These are phyloP conservation scores for Epirrhoe tristata DNA, from an alignment of 2,888 invertebrate genomes.

Conservation along the genomic window DNA sequence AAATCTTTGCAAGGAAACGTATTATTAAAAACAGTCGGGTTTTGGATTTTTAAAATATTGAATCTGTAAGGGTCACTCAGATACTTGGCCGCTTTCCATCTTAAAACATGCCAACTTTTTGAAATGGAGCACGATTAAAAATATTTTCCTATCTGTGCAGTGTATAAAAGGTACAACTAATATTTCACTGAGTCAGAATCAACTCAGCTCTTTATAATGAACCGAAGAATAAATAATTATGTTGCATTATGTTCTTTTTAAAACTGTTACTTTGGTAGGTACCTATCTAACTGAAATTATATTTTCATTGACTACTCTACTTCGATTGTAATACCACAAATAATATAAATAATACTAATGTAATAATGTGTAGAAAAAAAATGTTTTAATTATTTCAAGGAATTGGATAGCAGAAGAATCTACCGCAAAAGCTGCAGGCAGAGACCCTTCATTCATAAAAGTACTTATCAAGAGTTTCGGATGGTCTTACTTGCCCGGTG, in stretches of 20 bases:
- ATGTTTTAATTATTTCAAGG: slow-evolving; percentile 48
- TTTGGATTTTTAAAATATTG: slow-evolving; percentile 8
- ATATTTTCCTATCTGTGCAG: slow-evolving; percentile 16
- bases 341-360: no score
- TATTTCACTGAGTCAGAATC: slow-evolving; percentile 4
- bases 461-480: slow-evolving; percentile 65
- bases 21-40: not conserved
- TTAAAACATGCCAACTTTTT: slow-evolving; percentile 27
- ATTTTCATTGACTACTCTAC: not conserved
- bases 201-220: not conserved
- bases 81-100: slow-evolving; percentile 29
- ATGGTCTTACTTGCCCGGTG: slow-evolving; percentile 70
- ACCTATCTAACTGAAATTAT: not conserved
- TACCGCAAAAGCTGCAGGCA: slow-evolving; percentile 60
- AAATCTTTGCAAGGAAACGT: no score
- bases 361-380: not conserved
- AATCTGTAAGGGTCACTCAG: slow-evolving; percentile 20
- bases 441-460: slow-evolving; percentile 63
- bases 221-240: not conserved
- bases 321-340: no score
- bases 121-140: slow-evolving; percentile 26
- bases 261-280: not conserved
- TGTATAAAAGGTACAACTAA: not conserved
- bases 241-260: not conserved
- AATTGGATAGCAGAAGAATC: slow-evolving; percentile 70